Evolutionary conservation across 2,888 invertebrate genomes (phyloP).

Genomic region (Matsumyia berberina): DNA sequence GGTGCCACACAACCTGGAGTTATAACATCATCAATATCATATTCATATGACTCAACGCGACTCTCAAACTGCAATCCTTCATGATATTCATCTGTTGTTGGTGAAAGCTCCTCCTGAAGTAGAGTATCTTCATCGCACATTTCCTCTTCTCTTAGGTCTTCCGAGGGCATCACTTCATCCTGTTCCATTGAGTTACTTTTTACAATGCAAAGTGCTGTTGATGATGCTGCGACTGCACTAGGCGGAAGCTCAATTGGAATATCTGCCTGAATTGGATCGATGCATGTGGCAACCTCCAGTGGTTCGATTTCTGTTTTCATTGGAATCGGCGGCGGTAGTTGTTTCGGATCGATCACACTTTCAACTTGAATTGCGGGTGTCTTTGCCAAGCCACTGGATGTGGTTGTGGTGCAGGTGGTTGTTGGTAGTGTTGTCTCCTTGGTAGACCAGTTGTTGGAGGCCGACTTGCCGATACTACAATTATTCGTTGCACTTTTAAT

Average conservation of each 20-base stretch:
- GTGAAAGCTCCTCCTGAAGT: conserved; percentile 82
- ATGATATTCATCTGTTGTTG: conserved; percentile 84
- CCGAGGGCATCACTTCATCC: conserved; percentile 22
- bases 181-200: conserved; percentile 38
- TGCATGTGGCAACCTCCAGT: conserved; percentile 39
- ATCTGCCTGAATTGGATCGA: conserved; percentile 68
- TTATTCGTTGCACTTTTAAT: conserved; percentile 69
- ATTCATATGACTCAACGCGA: conserved; percentile 80
- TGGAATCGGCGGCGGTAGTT: conserved; percentile 21
- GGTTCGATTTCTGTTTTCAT: conserved; percentile 18
- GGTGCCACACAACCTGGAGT: conserved; percentile 82
- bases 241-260: conserved; percentile 60
- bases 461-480: conserved; percentile 62
- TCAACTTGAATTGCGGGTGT: conserved; percentile 79
- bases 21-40: conserved; percentile 81
- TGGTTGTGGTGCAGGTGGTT: conserved; percentile 20
- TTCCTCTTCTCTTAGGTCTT: conserved; percentile 56
- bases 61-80: conserved; percentile 82
- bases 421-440: conserved; percentile 36
- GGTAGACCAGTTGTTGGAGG: conserved; percentile 59
- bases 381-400: conserved; percentile 66
- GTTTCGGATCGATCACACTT: conserved; percentile 35
- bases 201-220: conserved; percentile 34
- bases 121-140: conserved; percentile 63
- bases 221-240: conserved; percentile 21